Conservation (phyloP, 1,140 invertebrate species). For the Euwallacea similis region DNA sequence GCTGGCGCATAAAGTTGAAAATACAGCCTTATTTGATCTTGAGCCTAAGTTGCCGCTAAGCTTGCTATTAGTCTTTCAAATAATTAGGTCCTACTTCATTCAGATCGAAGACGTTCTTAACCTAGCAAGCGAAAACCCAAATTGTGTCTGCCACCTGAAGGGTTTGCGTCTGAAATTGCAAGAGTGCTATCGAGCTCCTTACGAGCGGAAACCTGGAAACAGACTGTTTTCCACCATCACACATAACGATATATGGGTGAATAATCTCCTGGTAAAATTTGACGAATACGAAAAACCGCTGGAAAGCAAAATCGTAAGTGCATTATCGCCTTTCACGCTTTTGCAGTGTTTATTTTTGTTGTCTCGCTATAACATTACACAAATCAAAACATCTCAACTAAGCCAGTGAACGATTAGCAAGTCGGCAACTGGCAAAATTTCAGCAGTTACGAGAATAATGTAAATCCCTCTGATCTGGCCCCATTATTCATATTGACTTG, state of each 20-base stretch:
- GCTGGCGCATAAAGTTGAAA: no score
- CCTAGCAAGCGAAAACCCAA: background rate
- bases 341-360: background rate
- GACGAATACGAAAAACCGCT: constrained; percentile 49
- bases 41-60: no score
- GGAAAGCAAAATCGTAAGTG: constrained; percentile 57
- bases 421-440: background rate
- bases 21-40: no score
- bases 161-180: background rate
- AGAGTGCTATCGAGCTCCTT: background rate
- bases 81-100: background rate
- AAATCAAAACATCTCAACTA: constrained; percentile 4
- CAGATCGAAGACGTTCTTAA: background rate
- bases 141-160: background rate
- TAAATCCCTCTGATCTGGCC: no score
- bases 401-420: background rate
- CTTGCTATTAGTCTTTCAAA: no score
- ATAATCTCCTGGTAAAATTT: constrained; percentile 61
- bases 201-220: background rate
- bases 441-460: background rate
- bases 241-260: constrained; percentile 43
- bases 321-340: background rate
- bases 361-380: background rate
- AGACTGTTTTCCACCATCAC: constrained; percentile 39
- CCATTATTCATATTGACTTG: no score